Base-by-base conservation (phyloP, 2,888 invertebrate genomes). In the Archips xylosteana region DNA sequence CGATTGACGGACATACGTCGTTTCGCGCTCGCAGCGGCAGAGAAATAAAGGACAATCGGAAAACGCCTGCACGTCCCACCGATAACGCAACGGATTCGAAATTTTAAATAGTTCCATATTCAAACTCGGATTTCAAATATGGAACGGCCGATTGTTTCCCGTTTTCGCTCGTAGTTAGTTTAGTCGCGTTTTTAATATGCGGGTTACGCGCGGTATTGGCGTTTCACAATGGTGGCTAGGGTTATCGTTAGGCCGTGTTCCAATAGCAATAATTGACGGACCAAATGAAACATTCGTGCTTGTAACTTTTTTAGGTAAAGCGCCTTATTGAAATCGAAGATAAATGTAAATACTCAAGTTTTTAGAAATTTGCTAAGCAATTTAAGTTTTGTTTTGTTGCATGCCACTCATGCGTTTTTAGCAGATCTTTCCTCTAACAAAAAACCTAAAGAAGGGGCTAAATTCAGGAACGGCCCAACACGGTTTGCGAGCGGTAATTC, bases 31-130 rank as follows among this genome's bases (percentile, higher is more conserved):
- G n/a, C 34, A 65, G n/a, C 36, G 65, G 10, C 49, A 51, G 4
- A 65, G 65, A 69, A 69, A 73, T 72, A 87, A 89, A 88, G 88
- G 90, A 92, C 92, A 92, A 92, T 92, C 89, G 90, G 88, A 88
- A 76, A 92, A 91, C 88, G 90, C 89, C 89, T 89, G 88, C 93
- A 92, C 92, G 93, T 92, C 87, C 84, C 86, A 80, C 85, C 94
- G 91, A 92, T 93, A 94, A 92, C 92, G 91, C 90, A 92, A 94
- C 94, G 93, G 92, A 92, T 93, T 93, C 94, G 89, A 94, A 93
- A 94, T 94, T 93, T 93, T 92, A 94, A 94, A 94, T 93, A 94
- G 92, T 93, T 92, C 91, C 90, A 92, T 92, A 90, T 90, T 91
- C 89, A 90, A 91, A 92, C 88, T 85, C 84, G 84, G 86, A 88